Evolutionary conservation across 1,140 invertebrate species (phyloP), one percentile per base, ranked within the genome.

Genomic region (Heliconius hermathena): DNA sequence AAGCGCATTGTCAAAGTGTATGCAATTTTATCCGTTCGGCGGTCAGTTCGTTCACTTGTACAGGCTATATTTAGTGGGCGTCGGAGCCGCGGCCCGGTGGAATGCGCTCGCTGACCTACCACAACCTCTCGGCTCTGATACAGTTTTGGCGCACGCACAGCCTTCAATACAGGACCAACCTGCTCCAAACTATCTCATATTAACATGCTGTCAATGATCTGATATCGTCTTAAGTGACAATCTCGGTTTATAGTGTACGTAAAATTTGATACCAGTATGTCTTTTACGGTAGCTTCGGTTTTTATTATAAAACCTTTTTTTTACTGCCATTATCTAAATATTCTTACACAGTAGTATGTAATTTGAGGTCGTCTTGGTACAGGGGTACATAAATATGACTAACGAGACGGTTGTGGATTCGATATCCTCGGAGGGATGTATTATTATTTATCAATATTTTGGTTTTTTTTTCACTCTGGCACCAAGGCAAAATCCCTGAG

Each of bases 81-180:
- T 84, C 81, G 71, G 76, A 76, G 81, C 81, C 80, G 77, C 84
- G 79, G 83, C 81, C 85, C 84, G 84, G 76, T 85, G 89, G 91
- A 92, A 91, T 91, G 91, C 90, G 79, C 84, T 82, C 86, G 89
- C 86, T 91, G 92, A 93, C 92, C 92, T 94, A 90, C 92, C 91
- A 75, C 89, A 94, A 93, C 87, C 86, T 82, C 38, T 18, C 26
- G 60, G 75, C 84, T 82, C 83, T 90, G 89, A 89, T 90, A 93
- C 88, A 92, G 85, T 88, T 91, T 91, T 88, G 85, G 83, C 87
- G 81, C 77, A 76, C 81, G 81, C 81, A 78, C 81, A 82, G 74
- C 81, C 81, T 82, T 82, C 79, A 73, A 49, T 80, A 73, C 79
- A 79, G 73, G 78, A 79, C 46, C 73, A 75, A 79, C 73, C 78